Conservation (phyloP, 37 sponge, comb jelly and placozoan species). For the Ephydatia muelleri region DNA sequence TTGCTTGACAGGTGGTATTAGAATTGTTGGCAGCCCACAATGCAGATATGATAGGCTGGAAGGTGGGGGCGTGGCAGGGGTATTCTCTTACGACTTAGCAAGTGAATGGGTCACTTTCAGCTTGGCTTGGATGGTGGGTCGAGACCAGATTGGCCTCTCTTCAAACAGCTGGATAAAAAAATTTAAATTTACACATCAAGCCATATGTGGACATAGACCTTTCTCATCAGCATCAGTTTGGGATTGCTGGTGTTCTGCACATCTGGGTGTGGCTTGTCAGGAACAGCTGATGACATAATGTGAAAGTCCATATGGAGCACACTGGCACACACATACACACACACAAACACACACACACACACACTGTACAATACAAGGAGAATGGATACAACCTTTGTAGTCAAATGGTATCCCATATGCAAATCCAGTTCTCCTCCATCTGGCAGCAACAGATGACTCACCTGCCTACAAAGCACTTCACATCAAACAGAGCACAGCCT, state of each 20-base stretch:
- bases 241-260: constrained; percentile 20
- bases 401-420: constrained; percentile 15
- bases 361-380: background rate
- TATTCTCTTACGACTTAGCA: constrained; percentile 42
- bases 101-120: background rate
- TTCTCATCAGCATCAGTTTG: constrained; percentile 7
- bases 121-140: constrained; percentile 50
- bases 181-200: background rate
- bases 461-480: background rate
- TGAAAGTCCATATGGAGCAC: background rate
- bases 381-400: constrained; percentile 41
- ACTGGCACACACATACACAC: background rate
- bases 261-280: constrained; percentile 52
- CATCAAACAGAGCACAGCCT: background rate
- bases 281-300: constrained; percentile 30
- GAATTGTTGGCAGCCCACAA: background rate
- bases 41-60: background rate
- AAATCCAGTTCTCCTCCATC: background rate
- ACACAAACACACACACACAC: background rate
- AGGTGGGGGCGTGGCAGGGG: too few relatives aligned
- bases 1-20: too few relatives aligned
- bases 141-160: constrained; percentile 85
- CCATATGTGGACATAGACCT: constrained; percentile 14
- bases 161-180: constrained; percentile 71
- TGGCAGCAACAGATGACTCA: background rate